Base-by-base conservation (phyloP, 2,113 vertebrate genomes). In the Hirundichthys speculiger region DNA sequence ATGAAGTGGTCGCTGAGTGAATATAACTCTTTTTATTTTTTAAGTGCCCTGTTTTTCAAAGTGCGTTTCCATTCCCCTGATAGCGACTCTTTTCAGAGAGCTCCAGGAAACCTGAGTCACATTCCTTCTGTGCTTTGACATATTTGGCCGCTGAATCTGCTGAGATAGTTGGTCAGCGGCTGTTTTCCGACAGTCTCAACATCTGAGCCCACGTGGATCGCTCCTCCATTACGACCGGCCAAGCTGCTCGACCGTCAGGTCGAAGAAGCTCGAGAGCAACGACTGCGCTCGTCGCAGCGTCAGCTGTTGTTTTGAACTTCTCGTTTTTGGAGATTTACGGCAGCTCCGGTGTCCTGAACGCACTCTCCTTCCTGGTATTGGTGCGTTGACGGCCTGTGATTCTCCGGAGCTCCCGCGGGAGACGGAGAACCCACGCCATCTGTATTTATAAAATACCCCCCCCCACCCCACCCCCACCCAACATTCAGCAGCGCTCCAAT, bases 401-500 rank as follows among this genome's bases (percentile, higher is more conserved):
- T 34, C 30, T 34, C 30, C 11, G 11, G 3, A 34, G 30, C 30
- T 34, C 30, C 30, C 30, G 6, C 30, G 11, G 3, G 30, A 9
- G 30, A 27, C 27, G 8, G 27, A 27, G 8, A 27, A 27, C 30
- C 64, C 68, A 75, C 48, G 27, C 59, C 50, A 77, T 75, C 63
- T 59, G 60, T 15, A 10, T 79, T 54, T 51, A 54, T 67, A 51
- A 74, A 76, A 73, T n/a, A 75, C 27, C 20, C 51, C 50, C 30
- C 7, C n/a, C 14, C 13, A 2, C n/a, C n/a, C n/a, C 19, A 75
- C 27, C 20, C 51, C 50, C 30, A 34, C n/a, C 14, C 13, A 2
- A 3, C 64, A 56, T 82, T 84, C 62, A 77, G 39, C 45, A 34
- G 21, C 0, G 21, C 30, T 79, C 56, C 18, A 62, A 83, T 86